These are phyloP conservation scores for Caradrina kadenii DNA, from an alignment of 2,888 invertebrate species.

Conservation along the genomic window DNA sequence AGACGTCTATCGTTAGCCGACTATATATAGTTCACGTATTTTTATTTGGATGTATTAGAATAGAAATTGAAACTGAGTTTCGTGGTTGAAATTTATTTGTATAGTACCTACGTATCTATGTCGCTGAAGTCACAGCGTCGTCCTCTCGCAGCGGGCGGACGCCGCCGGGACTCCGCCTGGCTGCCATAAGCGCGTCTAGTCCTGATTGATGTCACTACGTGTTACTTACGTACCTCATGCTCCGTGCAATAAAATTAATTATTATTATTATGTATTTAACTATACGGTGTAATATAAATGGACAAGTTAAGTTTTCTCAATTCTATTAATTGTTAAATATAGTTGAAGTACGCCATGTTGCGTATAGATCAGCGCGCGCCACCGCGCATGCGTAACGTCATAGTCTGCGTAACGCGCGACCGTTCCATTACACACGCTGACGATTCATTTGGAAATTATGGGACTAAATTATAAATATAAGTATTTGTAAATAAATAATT, in stretches of 20 bases:
- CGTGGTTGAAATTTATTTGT: slow-evolving; percentile 26
- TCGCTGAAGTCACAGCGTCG: slow-evolving; percentile 19
- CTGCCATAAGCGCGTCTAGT: slow-evolving; percentile 60
- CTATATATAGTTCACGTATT: slow-evolving; percentile 34
- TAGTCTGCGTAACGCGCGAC: slow-evolving; percentile 44
- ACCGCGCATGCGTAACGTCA: slow-evolving; percentile 6
- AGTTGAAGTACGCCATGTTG: slow-evolving; percentile 53
- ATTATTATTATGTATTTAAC: slow-evolving; percentile 32
- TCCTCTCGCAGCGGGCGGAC: neutral
- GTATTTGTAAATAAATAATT: slow-evolving; percentile 88
- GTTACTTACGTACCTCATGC: slow-evolving; percentile 57
- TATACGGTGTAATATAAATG: slow-evolving; percentile 59
- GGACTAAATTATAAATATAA: slow-evolving; percentile 89
- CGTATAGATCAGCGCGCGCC: slow-evolving; percentile 31
- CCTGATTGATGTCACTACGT: slow-evolving; percentile 46
- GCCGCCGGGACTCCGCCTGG: slow-evolving; percentile 4
- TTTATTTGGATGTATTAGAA: slow-evolving; percentile 33
- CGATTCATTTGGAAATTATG: slow-evolving; percentile 86
- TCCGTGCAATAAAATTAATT: slow-evolving; percentile 58
- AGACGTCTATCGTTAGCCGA: slow-evolving; percentile 36
- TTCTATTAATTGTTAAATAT: slow-evolving; percentile 79
- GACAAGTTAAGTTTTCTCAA: slow-evolving; percentile 83
- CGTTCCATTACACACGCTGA: slow-evolving; percentile 74
- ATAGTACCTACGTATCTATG: slow-evolving; percentile 1
- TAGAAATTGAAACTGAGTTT: slow-evolving; percentile 34